phyloP scores from a whole-genome alignment of 37 sponge, comb jelly and placozoan genomes.

The Eunapius fragilis region DNA sequence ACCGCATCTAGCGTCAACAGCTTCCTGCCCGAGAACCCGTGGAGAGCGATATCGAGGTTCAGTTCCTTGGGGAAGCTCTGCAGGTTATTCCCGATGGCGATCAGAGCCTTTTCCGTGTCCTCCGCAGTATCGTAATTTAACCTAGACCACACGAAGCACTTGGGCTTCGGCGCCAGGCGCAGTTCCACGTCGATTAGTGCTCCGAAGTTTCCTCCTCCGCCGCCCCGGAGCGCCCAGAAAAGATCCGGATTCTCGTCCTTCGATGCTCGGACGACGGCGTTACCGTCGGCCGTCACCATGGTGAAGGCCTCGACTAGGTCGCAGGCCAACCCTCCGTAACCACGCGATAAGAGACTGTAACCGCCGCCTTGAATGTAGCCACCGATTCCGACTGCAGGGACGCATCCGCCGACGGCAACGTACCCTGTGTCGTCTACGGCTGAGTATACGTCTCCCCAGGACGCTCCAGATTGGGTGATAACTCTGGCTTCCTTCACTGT shows the following conservation, averaged over 20 bases:
- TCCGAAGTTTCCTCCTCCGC: slow-evolving; percentile 74
- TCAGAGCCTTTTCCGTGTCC: slow-evolving; percentile 3
- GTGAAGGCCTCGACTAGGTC: slow-evolving; percentile 32
- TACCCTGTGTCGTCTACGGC: background rate
- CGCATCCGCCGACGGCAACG: slow-evolving; percentile 30
- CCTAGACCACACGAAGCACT: slow-evolving; percentile 5
- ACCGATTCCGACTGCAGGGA: slow-evolving; percentile 31
- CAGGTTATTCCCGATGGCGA: background rate
- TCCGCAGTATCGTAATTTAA: slow-evolving; percentile 21
- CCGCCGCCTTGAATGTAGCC: slow-evolving; percentile 44
- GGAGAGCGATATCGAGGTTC: slow-evolving; percentile 31
- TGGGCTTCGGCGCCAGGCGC: background rate
- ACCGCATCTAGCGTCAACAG: slow-evolving; percentile 28
- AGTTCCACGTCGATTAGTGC: slow-evolving; percentile 16
- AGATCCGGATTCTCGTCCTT: slow-evolving; percentile 49
- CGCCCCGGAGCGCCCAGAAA: slow-evolving; percentile 62
- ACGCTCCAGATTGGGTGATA: slow-evolving; percentile 21
- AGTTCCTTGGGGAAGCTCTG: slow-evolving; percentile 19
- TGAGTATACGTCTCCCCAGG: slow-evolving; percentile 30
- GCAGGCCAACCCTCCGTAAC: slow-evolving; percentile 37
- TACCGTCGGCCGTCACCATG: slow-evolving; percentile 59
- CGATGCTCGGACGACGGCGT: slow-evolving; percentile 26
- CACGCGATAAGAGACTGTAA: slow-evolving; percentile 37
- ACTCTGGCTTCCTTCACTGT: background rate
- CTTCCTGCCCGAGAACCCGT: slow-evolving; percentile 15